A percentile compares a stretch with the other conserved stretches of the same genome.
These are phyloP conservation scores for Clepsis dumicolana DNA, from an alignment of 2,888 invertebrate genomes.

Conservation along the genomic window DNA sequence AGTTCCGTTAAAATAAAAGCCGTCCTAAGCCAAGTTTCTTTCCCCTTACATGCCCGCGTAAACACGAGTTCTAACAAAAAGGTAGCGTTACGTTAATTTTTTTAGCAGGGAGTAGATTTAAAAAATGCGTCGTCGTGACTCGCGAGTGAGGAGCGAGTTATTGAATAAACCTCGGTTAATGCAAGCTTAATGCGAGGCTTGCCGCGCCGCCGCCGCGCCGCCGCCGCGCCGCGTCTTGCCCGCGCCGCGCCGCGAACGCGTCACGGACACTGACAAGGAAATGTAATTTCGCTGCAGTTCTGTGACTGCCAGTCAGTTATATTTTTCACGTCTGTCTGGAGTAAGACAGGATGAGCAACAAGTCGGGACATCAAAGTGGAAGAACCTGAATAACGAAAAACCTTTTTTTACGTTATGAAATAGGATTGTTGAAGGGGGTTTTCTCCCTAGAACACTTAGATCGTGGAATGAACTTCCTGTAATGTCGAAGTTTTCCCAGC, in stretches of 20 bases:
- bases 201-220: neutral
- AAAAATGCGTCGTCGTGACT: constrained; percentile 8
- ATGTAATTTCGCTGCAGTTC: neutral
- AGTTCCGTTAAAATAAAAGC: constrained; percentile 4
- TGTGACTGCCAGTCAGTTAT: neutral
- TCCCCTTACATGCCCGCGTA: neutral
- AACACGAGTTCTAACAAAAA: constrained; percentile 18
- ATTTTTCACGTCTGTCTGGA: neutral
- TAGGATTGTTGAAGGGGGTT: no score
- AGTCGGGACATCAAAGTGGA: no score
- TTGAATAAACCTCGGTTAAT: constrained; percentile 18
- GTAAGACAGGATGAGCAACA: neutral
- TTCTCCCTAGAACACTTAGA: no score
- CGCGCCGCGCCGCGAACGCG: neutral
- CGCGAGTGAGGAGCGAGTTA: constrained; percentile 3
- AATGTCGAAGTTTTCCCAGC: no score
- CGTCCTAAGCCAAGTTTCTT: neutral
- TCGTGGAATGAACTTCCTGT: no score
- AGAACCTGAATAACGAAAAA: no score
- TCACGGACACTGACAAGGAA: neutral
- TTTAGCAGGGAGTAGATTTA: constrained; percentile 32
- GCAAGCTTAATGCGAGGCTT: constrained; percentile 25
- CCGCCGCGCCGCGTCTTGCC: no score
- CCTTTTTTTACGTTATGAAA: no score
- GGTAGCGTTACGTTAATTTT: constrained; percentile 25